Conservation (phyloP, 2,797 vertebrate genomes). For the Acomys russatus region DNA sequence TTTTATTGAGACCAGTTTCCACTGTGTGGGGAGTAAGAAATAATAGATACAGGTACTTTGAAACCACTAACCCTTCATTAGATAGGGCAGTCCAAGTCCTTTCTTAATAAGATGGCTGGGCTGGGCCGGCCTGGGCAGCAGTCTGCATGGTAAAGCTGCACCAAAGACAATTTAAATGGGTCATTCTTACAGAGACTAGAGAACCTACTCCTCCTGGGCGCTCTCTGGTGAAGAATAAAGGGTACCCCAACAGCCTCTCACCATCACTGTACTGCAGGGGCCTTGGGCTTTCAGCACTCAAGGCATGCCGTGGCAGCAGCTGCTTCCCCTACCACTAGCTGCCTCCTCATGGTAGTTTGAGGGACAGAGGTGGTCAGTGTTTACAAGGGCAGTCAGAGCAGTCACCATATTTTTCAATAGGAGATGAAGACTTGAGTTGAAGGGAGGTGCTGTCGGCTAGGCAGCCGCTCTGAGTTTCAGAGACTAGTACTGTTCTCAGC, state of each 20-base stretch:
- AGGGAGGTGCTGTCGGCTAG: background rate
- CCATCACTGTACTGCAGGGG: background rate
- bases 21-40: slow-evolving; percentile 14
- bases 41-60: slow-evolving; percentile 74
- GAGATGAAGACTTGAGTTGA: background rate
- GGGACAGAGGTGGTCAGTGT: background rate
- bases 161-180: slow-evolving; percentile 34
- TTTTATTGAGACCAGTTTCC: slow-evolving; percentile 48
- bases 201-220: background rate
- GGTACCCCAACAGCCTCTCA: background rate
- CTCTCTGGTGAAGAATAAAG: background rate
- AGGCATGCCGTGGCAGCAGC: background rate
- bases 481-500: background rate
- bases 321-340: background rate
- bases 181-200: background rate
- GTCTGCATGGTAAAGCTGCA: background rate
- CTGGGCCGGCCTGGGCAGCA: background rate
- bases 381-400: background rate
- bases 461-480: background rate
- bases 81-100: background rate
- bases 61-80: slow-evolving; percentile 65
- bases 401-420: background rate
- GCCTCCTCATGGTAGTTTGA: background rate
- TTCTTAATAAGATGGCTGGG: background rate
- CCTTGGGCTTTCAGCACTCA: background rate